These are phyloP conservation scores for Volucella inanis DNA, from an alignment of 2,888 invertebrate species.

Conservation along the genomic window DNA sequence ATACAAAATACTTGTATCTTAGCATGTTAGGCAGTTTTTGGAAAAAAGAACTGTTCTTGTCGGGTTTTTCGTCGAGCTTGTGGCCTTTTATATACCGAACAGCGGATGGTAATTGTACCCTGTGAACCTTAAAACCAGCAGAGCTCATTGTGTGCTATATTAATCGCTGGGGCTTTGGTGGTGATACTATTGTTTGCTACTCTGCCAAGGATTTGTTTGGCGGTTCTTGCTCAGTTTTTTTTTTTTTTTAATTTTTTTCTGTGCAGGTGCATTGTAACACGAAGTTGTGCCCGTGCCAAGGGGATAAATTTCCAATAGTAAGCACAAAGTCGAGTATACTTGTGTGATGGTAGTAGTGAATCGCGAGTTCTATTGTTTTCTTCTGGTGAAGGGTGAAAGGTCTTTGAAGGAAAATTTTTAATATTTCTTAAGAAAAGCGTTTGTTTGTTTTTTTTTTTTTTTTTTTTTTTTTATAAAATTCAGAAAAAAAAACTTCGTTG, in stretches of 20 bases:
- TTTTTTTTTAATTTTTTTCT: constrained; percentile 31
- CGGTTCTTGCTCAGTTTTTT: constrained; percentile 35
- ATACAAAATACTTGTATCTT: constrained; percentile 50
- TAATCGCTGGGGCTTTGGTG: constrained; percentile 54
- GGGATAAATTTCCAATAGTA: constrained; percentile 58
- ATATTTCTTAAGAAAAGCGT: constrained; percentile 36
- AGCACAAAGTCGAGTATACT: background rate
- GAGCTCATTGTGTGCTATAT: constrained; percentile 62
- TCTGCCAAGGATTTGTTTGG: constrained; percentile 72
- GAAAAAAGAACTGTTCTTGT: constrained; percentile 54
- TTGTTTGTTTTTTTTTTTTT: background rate
- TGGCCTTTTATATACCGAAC: constrained; percentile 55
- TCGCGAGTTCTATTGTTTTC: constrained; percentile 59
- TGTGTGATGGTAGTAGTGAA: constrained; percentile 10
- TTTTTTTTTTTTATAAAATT: background rate
- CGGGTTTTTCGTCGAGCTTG: background rate
- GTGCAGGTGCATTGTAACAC: constrained; percentile 73
- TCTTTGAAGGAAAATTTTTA: constrained; percentile 34
- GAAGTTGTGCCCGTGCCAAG: constrained; percentile 71
- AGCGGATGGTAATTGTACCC: constrained; percentile 27
- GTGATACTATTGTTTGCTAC: constrained; percentile 63
- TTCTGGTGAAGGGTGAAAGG: constrained; percentile 53
- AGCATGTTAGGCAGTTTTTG: constrained; percentile 49
- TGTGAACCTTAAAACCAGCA: constrained; percentile 58
- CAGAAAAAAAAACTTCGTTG: constrained; percentile 2